Percentiles rank a stretch among this genome's conserved stretches.
Conservation (phyloP, 2,797 vertebrate species). For the Petrocephalus schoutedeni region DNA sequence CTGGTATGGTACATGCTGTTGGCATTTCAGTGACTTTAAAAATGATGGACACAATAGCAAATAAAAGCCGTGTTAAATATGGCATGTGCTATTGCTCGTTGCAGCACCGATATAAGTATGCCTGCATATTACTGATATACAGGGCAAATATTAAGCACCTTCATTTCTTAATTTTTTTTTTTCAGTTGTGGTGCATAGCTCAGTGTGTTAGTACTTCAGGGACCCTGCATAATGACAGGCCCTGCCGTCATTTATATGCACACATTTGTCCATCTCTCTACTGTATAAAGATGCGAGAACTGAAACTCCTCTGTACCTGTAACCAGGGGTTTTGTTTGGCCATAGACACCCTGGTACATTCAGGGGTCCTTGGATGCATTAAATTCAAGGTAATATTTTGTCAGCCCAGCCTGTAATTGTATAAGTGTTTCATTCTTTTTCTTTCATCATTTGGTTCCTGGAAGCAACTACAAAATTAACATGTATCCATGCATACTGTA, state of each 20-base stretch:
- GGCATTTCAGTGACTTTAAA: background rate
- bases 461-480: background rate
- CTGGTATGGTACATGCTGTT: background rate
- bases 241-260: background rate
- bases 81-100: background rate
- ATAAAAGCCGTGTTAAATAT: background rate
- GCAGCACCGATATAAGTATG: background rate
- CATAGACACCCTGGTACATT: background rate
- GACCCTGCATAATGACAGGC: background rate
- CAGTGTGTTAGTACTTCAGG: background rate
- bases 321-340: background rate
- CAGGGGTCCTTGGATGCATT: background rate
- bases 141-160: background rate
- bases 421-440: background rate
- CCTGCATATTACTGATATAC: background rate
- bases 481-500: background rate
- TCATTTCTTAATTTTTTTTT: background rate
- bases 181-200: background rate
- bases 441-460: background rate
- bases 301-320: background rate
- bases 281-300: background rate
- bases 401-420: background rate
- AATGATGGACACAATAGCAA: background rate
- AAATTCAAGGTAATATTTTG: background rate
- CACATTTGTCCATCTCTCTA: background rate